phyloP scores from a whole-genome alignment of 2,113 vertebrate species.

The Tor tambroides region DNA sequence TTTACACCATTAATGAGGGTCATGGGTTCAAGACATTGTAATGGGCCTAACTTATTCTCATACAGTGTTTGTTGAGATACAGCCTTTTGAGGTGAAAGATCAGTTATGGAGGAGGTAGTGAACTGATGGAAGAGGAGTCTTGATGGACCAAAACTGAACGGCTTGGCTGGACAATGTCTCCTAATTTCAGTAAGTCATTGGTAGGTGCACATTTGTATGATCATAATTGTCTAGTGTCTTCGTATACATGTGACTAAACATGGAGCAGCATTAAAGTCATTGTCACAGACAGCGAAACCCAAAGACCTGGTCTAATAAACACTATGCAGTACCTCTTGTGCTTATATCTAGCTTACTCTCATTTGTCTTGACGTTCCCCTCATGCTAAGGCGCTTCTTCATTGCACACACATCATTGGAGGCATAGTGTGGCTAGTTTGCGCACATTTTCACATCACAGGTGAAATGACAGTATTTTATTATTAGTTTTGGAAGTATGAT shows the following conservation, averaged over 20 bases:
- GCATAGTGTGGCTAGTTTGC: slow-evolving; percentile 49
- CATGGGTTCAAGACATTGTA: background rate
- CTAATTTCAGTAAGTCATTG: slow-evolving; percentile 11
- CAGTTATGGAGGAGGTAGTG: slow-evolving; percentile 55
- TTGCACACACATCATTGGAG: slow-evolving; percentile 49
- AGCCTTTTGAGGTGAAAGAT: slow-evolving; percentile 3
- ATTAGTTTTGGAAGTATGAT: slow-evolving; percentile 64
- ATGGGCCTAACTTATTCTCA: background rate
- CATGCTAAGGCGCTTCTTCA: slow-evolving; percentile 51
- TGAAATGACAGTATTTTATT: slow-evolving; percentile 45
- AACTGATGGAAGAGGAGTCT: slow-evolving; percentile 27
- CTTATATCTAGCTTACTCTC: slow-evolving; percentile 38
- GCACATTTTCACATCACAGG: slow-evolving; percentile 57
- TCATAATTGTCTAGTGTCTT: slow-evolving; percentile 8
- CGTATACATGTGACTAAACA: slow-evolving; percentile 20
- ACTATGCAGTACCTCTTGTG: slow-evolving; percentile 65
- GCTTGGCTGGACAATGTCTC: background rate
- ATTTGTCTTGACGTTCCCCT: no score
- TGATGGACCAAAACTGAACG: background rate
- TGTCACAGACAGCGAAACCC: background rate
- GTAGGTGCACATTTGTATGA: slow-evolving; percentile 2
- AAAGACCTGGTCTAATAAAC: slow-evolving; percentile 10
- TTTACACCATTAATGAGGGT: background rate
- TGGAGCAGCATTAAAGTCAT: slow-evolving; percentile 38
- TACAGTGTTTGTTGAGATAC: background rate